Conservation (phyloP, 2,888 invertebrate species). For the Andrena dorsata region DNA sequence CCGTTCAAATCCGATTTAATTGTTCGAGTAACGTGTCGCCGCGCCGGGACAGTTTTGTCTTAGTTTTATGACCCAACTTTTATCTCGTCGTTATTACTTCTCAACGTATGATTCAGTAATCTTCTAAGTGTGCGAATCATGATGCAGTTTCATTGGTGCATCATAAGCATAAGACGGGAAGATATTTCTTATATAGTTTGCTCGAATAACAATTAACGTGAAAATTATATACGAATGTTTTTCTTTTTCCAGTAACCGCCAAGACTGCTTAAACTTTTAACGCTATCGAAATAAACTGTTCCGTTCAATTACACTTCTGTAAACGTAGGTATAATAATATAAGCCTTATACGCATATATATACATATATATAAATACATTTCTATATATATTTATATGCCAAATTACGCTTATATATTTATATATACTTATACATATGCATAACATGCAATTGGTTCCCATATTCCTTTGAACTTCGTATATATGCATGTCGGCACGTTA, state of each 20-base stretch:
- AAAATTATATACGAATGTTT: slow-evolving; percentile 42
- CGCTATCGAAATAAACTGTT: slow-evolving; percentile 58
- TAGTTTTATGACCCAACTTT: slow-evolving; percentile 33
- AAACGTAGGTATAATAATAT: slow-evolving; percentile 60
- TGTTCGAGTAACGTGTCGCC: slow-evolving; percentile 21
- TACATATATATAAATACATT: slow-evolving; percentile 61
- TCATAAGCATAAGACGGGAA: slow-evolving; percentile 32
- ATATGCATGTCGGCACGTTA: slow-evolving; percentile 54
- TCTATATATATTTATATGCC: slow-evolving; percentile 36
- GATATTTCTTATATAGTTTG: slow-evolving; percentile 44
- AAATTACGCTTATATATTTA: slow-evolving; percentile 45
- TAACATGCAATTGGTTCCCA: slow-evolving; percentile 70
- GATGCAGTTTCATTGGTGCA: slow-evolving; percentile 28
- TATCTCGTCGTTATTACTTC: background rate
- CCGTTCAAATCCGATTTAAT: slow-evolving; percentile 23
- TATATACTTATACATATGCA: slow-evolving; percentile 57
- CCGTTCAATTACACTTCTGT: slow-evolving; percentile 41
- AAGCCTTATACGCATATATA: slow-evolving; percentile 48
- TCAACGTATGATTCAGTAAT: slow-evolving; percentile 28
- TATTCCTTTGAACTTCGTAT: slow-evolving; percentile 55
- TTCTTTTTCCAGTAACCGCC: slow-evolving; percentile 63
- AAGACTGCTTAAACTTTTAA: slow-evolving; percentile 51
- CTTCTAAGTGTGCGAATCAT: slow-evolving; percentile 45
- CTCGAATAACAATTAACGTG: slow-evolving; percentile 64
- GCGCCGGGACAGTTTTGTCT: background rate